Conservation (phyloP, 92 coral and sea anemone genomes). For the Plumapathes pennacea region DNA sequence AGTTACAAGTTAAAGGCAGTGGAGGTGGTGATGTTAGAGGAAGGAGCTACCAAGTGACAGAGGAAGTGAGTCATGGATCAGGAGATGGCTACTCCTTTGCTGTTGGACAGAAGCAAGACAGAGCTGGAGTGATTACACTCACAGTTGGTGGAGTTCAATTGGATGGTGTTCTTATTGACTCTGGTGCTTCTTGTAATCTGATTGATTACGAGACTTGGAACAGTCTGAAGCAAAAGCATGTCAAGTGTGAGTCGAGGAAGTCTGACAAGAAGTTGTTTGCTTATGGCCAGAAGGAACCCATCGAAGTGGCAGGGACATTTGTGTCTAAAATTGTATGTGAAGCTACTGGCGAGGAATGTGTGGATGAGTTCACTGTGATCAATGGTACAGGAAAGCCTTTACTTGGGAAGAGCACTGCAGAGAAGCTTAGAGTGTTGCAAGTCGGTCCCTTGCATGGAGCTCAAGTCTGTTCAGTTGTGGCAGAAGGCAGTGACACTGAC, state of each 20-base stretch:
- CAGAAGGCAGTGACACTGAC: slow-evolving; percentile 30
- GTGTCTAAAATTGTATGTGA: slow-evolving; percentile 17
- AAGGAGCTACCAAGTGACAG: too few relatives aligned
- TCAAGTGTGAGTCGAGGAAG: slow-evolving; percentile 18
- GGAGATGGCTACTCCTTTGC: slow-evolving; percentile 32
- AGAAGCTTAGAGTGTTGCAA: slow-evolving; percentile 21
- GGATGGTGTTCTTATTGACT: slow-evolving; percentile 22
- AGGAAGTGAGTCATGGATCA: slow-evolving; percentile 7
- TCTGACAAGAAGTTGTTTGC: slow-evolving; percentile 38
- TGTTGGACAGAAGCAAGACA: background rate
- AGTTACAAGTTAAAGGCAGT: slow-evolving; percentile 1
- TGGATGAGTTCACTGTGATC: slow-evolving; percentile 20
- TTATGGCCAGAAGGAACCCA: slow-evolving; percentile 38
- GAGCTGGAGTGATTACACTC: slow-evolving; percentile 1
- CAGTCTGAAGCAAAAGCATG: slow-evolving; percentile 16
- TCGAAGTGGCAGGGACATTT: slow-evolving; percentile 32
- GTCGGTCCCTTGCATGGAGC: slow-evolving; percentile 22
- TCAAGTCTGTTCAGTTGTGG: slow-evolving; percentile 6
- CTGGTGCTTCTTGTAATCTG: slow-evolving; percentile 42
- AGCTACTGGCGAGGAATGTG: slow-evolving; percentile 13
- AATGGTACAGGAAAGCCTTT: slow-evolving; percentile 15
- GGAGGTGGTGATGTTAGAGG: too few relatives aligned
- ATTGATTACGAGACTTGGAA: slow-evolving; percentile 34
- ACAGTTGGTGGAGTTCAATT: slow-evolving; percentile 34
- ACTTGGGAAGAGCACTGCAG: slow-evolving; percentile 14